Percentiles rank a stretch among this genome's conserved stretches.
Evolutionary conservation across 2,113 vertebrate species (phyloP).

Genomic region (Megaceryle maxima): DNA sequence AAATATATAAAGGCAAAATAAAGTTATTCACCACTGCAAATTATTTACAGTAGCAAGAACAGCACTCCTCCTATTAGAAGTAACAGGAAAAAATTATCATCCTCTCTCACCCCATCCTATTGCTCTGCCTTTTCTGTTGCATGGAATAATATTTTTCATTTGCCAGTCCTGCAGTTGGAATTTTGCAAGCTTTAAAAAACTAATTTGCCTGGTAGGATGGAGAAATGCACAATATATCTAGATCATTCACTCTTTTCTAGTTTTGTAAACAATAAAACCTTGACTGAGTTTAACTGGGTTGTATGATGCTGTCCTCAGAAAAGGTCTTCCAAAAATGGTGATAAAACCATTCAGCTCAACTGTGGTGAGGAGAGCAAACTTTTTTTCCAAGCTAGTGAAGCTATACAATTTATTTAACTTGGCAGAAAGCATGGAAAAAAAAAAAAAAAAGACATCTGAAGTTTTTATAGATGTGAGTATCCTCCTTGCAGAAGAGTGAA

Average conservation of each 20-base stretch:
- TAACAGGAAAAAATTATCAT: background rate
- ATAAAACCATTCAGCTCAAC: background rate
- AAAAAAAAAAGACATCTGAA: background rate
- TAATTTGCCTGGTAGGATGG: background rate
- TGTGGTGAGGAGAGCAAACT: background rate
- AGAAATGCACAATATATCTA: background rate
- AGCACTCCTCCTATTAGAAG: background rate
- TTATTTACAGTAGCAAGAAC: background rate
- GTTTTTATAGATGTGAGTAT: background rate
- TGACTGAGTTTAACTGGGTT: background rate
- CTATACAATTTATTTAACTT: background rate
- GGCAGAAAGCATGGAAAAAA: background rate
- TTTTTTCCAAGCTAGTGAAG: background rate
- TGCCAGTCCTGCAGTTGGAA: background rate
- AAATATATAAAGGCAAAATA: background rate
- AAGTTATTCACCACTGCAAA: background rate
- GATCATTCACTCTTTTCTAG: background rate
- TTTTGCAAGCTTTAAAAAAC: background rate
- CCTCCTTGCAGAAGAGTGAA: background rate
- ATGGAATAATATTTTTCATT: background rate
- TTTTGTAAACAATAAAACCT: background rate
- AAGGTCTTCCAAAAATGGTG: background rate
- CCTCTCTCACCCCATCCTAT: background rate
- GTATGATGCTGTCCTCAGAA: background rate
- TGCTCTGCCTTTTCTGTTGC: background rate